phyloP scores from a whole-genome alignment of 2,888 invertebrate species.

The Ischnura elegans region DNA sequence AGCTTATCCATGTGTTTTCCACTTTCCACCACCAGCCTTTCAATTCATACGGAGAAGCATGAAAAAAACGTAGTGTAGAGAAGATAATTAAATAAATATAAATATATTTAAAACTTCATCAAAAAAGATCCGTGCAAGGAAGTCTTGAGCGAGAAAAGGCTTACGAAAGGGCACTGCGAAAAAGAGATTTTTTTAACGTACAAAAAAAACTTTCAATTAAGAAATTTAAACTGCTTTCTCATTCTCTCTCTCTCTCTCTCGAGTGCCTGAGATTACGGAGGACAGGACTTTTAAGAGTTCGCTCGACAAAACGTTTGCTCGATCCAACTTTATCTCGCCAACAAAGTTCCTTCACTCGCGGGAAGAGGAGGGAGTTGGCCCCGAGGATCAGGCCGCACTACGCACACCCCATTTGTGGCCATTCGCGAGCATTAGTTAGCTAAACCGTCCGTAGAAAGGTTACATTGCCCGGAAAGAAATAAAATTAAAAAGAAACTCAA shows the following conservation, averaged over 20 bases:
- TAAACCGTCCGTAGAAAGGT: not conserved
- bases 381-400: not conserved
- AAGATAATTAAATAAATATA: no score
- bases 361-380: not conserved
- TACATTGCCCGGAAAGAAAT: not conserved
- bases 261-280: not conserved
- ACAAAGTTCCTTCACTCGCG: not conserved
- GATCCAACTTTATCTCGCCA: not conserved
- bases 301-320: not conserved
- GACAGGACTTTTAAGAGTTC: not conserved
- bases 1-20: no score
- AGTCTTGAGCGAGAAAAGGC: not conserved
- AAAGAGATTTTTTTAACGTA: no score
- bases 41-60: no score
- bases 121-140: not conserved
- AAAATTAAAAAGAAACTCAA: not conserved
- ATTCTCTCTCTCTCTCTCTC: no score
- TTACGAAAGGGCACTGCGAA: not conserved
- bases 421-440: not conserved
- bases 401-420: not conserved
- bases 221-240: not conserved
- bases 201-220: not conserved
- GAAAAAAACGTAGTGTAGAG: no score
- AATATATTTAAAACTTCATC: not conserved
- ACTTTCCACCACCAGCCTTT: no score